Evolutionary conservation across 2,113 vertebrate species (phyloP).

Genomic region (Chlamydotis undulata): DNA sequence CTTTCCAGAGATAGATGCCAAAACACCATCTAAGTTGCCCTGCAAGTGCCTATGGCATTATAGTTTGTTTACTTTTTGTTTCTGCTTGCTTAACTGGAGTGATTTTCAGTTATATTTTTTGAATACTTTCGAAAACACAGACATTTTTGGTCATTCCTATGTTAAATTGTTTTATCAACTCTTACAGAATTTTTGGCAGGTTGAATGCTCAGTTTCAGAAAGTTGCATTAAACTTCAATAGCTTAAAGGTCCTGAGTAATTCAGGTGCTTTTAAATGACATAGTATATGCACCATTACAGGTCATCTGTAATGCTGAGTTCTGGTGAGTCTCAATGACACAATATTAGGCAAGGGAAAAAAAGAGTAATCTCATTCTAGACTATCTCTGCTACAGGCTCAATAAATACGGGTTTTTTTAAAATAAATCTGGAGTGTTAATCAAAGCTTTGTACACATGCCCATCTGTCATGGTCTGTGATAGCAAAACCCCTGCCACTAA

Average conservation of each 20-base stretch:
- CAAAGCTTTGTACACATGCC: conserved; percentile 6
- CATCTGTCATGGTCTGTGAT: conserved; percentile 37
- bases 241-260: neutral
- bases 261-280: neutral
- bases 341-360: neutral
- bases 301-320: neutral
- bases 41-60: neutral
- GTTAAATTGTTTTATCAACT: neutral
- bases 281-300: neutral
- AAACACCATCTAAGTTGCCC: neutral
- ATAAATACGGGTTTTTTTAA: neutral
- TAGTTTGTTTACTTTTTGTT: neutral
- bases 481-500: conserved; percentile 9
- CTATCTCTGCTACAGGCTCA: neutral
- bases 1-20: neutral
- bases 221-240: neutral
- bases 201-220: neutral
- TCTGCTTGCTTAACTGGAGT: neutral
- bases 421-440: conserved; percentile 41
- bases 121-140: neutral
- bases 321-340: neutral
- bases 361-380: neutral
- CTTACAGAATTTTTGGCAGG: neutral
- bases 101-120: neutral
- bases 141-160: neutral